Conservation (phyloP, 2,113 vertebrate species). For the Mormoops blainvillei region DNA sequence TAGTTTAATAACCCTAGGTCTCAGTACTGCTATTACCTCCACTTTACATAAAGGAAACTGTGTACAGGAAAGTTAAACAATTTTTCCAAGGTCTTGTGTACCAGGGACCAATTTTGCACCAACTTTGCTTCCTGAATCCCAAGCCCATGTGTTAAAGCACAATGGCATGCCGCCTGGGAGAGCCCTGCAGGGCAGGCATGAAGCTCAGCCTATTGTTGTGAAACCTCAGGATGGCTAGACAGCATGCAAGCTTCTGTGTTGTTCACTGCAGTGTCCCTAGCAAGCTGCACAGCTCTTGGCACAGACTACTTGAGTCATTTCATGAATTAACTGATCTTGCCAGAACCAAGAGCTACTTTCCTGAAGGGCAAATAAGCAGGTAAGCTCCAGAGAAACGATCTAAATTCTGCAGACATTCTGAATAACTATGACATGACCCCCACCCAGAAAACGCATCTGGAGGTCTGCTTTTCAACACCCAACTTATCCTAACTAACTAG, state of each 20-base stretch:
- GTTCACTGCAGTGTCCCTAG: too few relatives aligned
- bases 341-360: neutral
- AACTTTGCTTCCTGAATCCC: neutral
- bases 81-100: neutral
- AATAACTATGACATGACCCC: neutral
- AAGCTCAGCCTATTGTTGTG: neutral
- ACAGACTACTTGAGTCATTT: neutral
- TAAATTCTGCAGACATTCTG: neutral
- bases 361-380: neutral
- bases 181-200: neutral
- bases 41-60: neutral
- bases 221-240: neutral
- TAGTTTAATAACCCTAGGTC: neutral
- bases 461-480: neutral
- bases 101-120: neutral
- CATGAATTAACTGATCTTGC: neutral
- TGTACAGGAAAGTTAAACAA: neutral
- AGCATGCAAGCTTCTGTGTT: neutral
- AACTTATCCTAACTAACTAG: neutral
- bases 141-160: neutral
- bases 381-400: neutral
- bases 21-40: neutral
- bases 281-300: neutral
- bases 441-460: neutral
- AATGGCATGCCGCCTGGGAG: neutral